A percentile compares a stretch with the other conserved stretches of the same genome.
phyloP scores from a whole-genome alignment of 1,140 invertebrate genomes.

The Zophobas atratus region DNA sequence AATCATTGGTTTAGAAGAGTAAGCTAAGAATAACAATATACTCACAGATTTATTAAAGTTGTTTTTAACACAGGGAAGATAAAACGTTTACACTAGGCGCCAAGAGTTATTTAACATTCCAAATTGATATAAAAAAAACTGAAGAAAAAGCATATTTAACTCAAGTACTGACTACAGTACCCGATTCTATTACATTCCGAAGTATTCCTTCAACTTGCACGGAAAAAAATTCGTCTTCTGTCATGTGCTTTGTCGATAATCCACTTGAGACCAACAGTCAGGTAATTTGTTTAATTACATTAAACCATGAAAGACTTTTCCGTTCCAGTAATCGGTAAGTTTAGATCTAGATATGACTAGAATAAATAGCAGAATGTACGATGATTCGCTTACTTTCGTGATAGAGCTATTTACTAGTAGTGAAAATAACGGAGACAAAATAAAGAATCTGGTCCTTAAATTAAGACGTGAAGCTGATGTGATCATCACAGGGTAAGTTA shows the following conservation, averaged over 20 bases:
- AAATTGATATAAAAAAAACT: conserved; percentile 63
- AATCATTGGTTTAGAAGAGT: conserved; percentile 30
- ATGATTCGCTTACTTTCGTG: conserved; percentile 60
- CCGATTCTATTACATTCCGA: conserved; percentile 61
- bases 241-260: conserved; percentile 64
- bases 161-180: conserved; percentile 60
- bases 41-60: not conserved
- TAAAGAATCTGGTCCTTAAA: conserved; percentile 58
- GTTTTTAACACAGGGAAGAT: conserved; percentile 41
- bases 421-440: conserved; percentile 57
- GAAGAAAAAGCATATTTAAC: conserved; percentile 67
- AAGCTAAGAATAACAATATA: no score
- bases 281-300: conserved; percentile 15
- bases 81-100: conserved; percentile 67
- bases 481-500: conserved; percentile 65
- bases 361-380: conserved; percentile 59
- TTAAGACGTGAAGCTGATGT: conserved; percentile 64
- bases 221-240: conserved; percentile 52
- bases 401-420: conserved; percentile 43
- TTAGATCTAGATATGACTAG: conserved; percentile 66
- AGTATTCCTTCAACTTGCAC: conserved; percentile 61
- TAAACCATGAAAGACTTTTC: not conserved
- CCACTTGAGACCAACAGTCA: conserved; percentile 61
- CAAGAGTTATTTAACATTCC: conserved; percentile 59
- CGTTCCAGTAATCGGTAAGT: conserved; percentile 61